phyloP scores from a whole-genome alignment of 2,113 vertebrate species.

The Rhagologus leucostigma region DNA sequence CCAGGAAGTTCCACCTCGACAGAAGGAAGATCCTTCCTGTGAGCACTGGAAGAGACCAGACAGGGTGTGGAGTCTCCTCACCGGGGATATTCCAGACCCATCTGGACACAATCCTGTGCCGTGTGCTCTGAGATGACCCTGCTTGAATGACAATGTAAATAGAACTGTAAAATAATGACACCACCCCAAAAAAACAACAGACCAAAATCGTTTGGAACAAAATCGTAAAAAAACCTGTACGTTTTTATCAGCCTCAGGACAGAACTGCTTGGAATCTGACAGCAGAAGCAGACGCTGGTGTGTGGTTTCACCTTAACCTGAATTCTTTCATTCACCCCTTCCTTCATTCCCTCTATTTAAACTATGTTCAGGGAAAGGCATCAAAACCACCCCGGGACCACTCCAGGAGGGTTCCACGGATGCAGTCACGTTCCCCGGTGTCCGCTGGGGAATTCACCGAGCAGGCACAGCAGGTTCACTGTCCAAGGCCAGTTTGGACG shows the following conservation, averaged over 20 bases:
- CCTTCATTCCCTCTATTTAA: not conserved
- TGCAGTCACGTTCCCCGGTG: not conserved
- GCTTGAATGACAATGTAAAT: not conserved
- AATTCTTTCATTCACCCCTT: not conserved
- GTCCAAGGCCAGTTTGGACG: not conserved
- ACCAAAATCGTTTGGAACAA: not conserved
- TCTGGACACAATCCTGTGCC: not conserved
- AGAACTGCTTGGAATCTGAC: not conserved
- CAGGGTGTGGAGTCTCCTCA: no score
- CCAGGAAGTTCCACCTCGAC: not conserved
- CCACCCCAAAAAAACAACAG: no score
- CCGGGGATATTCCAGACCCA: not conserved
- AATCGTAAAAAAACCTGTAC: not conserved
- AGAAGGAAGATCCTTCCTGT: not conserved
- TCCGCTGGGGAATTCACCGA: not conserved
- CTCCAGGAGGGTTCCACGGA: not conserved
- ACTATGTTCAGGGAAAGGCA: not conserved
- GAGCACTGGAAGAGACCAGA: not conserved
- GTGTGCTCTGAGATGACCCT: not conserved
- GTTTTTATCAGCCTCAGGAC: not conserved
- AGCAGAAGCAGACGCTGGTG: not conserved
- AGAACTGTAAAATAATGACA: not conserved
- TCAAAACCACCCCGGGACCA: rapidly evolving
- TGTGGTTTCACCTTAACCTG: not conserved
- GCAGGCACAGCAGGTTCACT: not conserved